Conservation (phyloP, 2,888 invertebrate genomes). For the Papilio protenor region DNA sequence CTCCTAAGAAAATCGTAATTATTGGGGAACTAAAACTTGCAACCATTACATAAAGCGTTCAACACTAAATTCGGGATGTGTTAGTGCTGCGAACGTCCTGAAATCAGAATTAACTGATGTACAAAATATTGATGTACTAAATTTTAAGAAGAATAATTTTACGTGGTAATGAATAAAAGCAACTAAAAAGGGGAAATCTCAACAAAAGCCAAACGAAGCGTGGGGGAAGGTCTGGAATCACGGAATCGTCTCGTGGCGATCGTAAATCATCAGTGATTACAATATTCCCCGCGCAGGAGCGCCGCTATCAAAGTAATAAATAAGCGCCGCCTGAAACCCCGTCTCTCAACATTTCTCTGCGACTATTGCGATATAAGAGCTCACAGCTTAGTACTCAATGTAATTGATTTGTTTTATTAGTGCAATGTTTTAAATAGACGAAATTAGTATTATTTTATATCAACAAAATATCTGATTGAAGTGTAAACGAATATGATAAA, state of each 20-base stretch:
- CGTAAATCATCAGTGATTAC: conserved; percentile 42
- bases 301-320: conserved; percentile 41
- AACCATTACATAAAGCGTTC: too few relatives aligned
- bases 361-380: conserved; percentile 6
- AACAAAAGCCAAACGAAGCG: conserved; percentile 26
- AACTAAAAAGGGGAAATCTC: conserved; percentile 8
- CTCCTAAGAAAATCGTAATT: not conserved
- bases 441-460: not conserved
- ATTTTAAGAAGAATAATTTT: not conserved
- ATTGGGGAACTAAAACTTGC: too few relatives aligned
- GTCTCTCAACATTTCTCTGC: conserved; percentile 33
- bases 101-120: too few relatives aligned
- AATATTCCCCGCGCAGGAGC: conserved; percentile 36
- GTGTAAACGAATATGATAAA: not conserved
- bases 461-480: not conserved
- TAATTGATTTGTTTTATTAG: conserved; percentile 12
- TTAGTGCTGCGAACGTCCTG: too few relatives aligned
- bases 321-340: conserved; percentile 36
- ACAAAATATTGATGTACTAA: not conserved
- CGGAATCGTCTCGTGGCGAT: conserved; percentile 41
- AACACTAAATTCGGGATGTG: too few relatives aligned
- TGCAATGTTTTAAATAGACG: not conserved
- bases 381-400: conserved; percentile 5
- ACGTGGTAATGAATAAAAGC: not conserved
- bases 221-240: conserved; percentile 21